Base-by-base conservation (phyloP, 2,797 vertebrate species). In the Platyrinchus mystaceus region DNA sequence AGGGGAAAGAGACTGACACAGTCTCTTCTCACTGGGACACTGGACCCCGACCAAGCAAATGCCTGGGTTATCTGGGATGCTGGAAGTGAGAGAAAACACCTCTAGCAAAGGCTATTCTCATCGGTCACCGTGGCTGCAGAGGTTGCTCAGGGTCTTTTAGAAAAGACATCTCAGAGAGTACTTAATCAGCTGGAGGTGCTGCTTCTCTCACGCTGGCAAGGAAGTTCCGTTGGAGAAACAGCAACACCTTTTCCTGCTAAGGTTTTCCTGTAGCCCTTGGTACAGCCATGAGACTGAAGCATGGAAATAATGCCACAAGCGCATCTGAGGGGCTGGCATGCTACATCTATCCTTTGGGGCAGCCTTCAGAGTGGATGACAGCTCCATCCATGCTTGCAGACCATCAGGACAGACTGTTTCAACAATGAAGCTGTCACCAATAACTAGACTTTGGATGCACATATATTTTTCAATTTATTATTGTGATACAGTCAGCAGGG, bases 401-500 rank as follows among this genome's bases (percentile, higher is more conserved):
- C 19, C 59, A 56, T 16, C 52, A 36, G 32, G 41, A 32, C 39
- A 67, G 2, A 26, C 7, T 2, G 3, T 32, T 80, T 71, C 74
- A 84, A 36, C 39, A 69, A 37, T 5, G 26, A 86, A 70, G 15
- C 19, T 46, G 63, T 26, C 24, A 32, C 30, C 28, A 63, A 21
- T 15, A 78, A 67, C 67, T 41, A 63, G 13, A 24, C 30, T 79
- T 69, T 3, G 28, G 39, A 79, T 9, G 26, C 15, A 58, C 12
- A 14, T 7, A 2, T 14, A 53, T 63, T 84, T 87, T 78, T 82
- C 53, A 85, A 19, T 36, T 26, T 63, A 60, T n/a, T 56, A 56
- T 0, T 44, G 28, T 2, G 5, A 79, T 26, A 82, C 0, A 1
- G 37, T 52, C 52, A 87, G 3, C 34, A 36, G 32, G 34, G 44